A percentile compares a stretch with the other conserved stretches of the same genome.
Conservation (phyloP, 2,113 vertebrate genomes). For the Cheilinus undulatus region DNA sequence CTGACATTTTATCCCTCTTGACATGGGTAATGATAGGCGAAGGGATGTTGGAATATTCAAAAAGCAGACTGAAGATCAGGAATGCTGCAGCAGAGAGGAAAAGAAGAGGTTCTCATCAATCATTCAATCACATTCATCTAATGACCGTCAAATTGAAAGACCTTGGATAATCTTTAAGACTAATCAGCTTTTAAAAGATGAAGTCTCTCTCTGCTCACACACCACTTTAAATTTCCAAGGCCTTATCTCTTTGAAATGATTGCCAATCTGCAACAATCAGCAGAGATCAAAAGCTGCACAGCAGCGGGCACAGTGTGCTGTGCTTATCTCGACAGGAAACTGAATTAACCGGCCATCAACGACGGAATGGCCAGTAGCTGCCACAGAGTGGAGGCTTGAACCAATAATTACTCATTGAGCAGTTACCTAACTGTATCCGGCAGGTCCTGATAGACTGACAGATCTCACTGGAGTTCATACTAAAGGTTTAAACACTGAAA, state of each 20-base stretch:
- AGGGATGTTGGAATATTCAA: conserved; percentile 35
- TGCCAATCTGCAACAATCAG: conserved; percentile 71
- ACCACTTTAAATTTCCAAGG: conserved; percentile 54
- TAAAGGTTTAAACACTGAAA: conserved; percentile 43
- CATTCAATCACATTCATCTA: conserved; percentile 64
- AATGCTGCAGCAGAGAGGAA: conserved; percentile 34
- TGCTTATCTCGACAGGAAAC: conserved; percentile 42
- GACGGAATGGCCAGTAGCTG: conserved; percentile 25
- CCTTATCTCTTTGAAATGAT: conserved; percentile 62
- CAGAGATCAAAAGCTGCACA: conserved; percentile 61
- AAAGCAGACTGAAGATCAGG: conserved; percentile 43
- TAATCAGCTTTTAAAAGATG: conserved; percentile 71
- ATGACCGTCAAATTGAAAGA: conserved; percentile 69
- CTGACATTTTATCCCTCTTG: conserved; percentile 30
- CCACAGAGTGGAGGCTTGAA: conserved; percentile 19
- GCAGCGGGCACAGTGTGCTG: conserved; percentile 26
- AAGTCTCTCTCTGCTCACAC: conserved; percentile 36
- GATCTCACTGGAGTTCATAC: conserved; percentile 48
- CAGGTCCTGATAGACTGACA: conserved; percentile 44
- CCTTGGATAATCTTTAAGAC: conserved; percentile 59
- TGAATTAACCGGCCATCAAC: conserved; percentile 59
- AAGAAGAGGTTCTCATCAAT: conserved; percentile 65
- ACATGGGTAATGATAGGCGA: conserved; percentile 7
- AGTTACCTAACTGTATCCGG: conserved; percentile 43
- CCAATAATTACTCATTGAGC: conserved; percentile 34